These are phyloP conservation scores for Origma solitaria DNA, from an alignment of 2,113 vertebrate species.

Conservation along the genomic window DNA sequence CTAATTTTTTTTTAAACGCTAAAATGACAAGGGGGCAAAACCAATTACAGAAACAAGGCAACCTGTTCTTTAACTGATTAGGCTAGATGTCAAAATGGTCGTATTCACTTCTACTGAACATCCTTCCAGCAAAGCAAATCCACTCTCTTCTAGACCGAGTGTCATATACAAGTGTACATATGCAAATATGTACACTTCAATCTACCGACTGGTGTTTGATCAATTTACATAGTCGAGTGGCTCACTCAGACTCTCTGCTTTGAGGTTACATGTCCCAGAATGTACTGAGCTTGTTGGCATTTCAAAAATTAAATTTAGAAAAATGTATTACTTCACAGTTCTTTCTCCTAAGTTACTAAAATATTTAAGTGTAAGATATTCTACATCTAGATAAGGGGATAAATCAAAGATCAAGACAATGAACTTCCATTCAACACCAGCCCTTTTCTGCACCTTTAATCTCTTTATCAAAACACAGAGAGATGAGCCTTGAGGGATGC, in stretches of 20 bases:
- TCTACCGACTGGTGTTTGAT: not conserved
- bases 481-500: constrained; percentile 1
- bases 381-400: constrained; percentile 6
- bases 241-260: constrained; percentile 10
- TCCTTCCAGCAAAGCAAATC: not conserved
- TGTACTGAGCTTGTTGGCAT: not conserved
- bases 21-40: not conserved
- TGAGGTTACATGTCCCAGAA: constrained; percentile 29
- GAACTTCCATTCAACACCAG: not conserved
- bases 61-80: not conserved
- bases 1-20: not conserved
- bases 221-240: not conserved
- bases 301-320: constrained; percentile 36
- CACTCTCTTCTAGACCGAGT: not conserved
- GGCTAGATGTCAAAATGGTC: not conserved
- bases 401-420: constrained; percentile 40
- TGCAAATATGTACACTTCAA: constrained; percentile 16
- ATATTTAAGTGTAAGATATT: constrained; percentile 29
- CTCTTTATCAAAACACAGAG: not conserved
- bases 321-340: constrained; percentile 15
- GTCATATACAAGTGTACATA: not conserved
- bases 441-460: not conserved
- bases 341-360: constrained; percentile 29
- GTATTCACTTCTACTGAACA: not conserved
- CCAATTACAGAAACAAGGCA: not conserved